phyloP scores from a whole-genome alignment of 2,888 invertebrate genomes.

The Chironomus tentans region DNA sequence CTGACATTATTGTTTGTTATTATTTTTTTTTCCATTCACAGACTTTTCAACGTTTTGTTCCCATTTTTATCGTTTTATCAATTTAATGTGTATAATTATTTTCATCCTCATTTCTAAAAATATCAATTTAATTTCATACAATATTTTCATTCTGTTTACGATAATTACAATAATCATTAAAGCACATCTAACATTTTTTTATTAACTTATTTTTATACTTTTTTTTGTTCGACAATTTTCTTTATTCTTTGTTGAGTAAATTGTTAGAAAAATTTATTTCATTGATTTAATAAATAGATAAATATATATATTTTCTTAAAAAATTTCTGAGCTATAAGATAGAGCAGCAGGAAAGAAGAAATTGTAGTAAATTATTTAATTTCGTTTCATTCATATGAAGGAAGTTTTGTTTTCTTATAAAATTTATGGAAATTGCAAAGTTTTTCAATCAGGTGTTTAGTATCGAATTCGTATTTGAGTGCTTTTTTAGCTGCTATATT shows the following conservation, averaged over 20 bases:
- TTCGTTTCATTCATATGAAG: background rate
- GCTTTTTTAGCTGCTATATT: no score
- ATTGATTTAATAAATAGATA: background rate
- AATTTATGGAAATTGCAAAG: no score
- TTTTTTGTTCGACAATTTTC: background rate
- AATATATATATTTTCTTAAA: background rate
- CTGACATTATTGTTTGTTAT: no score
- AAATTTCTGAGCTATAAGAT: background rate
- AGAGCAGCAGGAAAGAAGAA: background rate
- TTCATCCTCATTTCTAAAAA: no score
- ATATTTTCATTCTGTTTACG: background rate
- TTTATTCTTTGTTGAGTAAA: background rate
- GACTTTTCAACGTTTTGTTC: background rate
- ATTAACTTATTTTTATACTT: background rate
- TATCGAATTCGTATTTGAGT: no score
- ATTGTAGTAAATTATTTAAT: background rate
- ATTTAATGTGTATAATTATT: no score
- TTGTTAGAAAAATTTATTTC: background rate
- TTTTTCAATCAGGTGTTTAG: no score
- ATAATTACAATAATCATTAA: conserved; percentile 1
- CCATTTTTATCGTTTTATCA: no score
- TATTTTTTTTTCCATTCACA: background rate
- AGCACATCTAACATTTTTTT: conserved; percentile 10
- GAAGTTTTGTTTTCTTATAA: no score
- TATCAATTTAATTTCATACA: no score